These are phyloP conservation scores for Rynchops niger DNA, from an alignment of 2,113 vertebrate genomes.

Conservation along the genomic window DNA sequence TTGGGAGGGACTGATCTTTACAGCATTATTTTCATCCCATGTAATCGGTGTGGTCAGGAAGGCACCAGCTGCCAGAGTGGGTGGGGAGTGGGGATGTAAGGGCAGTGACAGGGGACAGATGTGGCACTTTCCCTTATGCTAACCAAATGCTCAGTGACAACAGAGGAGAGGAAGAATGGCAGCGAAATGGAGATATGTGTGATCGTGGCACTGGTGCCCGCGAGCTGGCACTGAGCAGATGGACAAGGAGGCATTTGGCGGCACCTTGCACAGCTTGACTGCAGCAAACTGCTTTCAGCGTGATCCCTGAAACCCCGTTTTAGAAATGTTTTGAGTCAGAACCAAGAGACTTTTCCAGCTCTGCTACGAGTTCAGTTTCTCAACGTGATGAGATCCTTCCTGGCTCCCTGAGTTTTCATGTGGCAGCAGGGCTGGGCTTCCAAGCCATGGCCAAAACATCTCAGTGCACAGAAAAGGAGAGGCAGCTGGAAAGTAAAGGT, in stretches of 20 bases:
- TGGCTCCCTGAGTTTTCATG: not conserved
- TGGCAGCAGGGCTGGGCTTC: not conserved
- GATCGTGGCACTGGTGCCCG: rapidly evolving
- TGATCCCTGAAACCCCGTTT: not conserved
- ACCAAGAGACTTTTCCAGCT: not conserved
- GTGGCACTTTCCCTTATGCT: not conserved
- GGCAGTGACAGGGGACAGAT: not conserved
- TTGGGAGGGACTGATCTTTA: not conserved
- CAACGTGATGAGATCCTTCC: not conserved
- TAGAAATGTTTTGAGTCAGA: not conserved
- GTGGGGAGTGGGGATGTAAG: not conserved
- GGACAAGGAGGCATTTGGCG: not conserved
- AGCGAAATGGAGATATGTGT: not conserved
- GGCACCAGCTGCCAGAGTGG: not conserved
- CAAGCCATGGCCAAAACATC: not conserved
- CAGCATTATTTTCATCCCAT: not conserved
- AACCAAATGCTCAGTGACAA: not conserved
- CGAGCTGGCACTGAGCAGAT: not conserved
- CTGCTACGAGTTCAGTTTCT: not conserved
- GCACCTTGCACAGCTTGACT: not conserved
- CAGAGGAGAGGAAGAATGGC: not conserved
- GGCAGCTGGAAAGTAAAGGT: not conserved
- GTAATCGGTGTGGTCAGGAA: not conserved
- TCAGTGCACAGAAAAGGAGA: not conserved
- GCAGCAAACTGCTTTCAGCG: not conserved